Evolutionary conservation across 2,113 vertebrate species (phyloP).

Genomic region (Tachuris rubrigastra): DNA sequence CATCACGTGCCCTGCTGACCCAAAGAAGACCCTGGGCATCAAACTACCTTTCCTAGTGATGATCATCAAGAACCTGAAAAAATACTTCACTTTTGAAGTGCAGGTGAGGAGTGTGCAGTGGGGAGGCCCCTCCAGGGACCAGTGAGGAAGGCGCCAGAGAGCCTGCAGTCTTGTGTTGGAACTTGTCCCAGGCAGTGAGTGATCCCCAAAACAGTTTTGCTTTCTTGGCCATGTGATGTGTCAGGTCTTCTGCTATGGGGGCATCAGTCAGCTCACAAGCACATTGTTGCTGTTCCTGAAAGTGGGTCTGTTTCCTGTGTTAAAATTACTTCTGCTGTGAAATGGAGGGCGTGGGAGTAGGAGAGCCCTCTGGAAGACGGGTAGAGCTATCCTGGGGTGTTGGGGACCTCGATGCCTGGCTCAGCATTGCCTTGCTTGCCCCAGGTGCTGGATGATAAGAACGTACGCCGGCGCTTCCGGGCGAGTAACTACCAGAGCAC

Average conservation of each 20-base stretch:
- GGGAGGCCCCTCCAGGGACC: background rate
- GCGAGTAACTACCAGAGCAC: slow-evolving; percentile 98
- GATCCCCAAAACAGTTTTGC: background rate
- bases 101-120: slow-evolving; percentile 77
- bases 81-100: slow-evolving; percentile 98
- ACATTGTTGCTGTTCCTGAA: background rate
- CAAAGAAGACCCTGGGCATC: slow-evolving; percentile 95
- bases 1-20: slow-evolving; percentile 97
- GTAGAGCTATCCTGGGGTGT: background rate
- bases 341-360: background rate
- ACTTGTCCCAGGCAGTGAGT: background rate
- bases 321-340: background rate
- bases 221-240: background rate
- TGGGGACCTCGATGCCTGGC: accelerated
- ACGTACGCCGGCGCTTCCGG: slow-evolving; percentile 90
- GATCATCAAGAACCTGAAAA: slow-evolving; percentile 98
- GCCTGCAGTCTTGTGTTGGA: background rate
- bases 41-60: slow-evolving; percentile 95
- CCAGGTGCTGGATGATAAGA: slow-evolving; percentile 97
- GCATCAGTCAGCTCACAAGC: background rate
- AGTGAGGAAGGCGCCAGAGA: background rate
- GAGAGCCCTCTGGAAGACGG: background rate
- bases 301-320: background rate
- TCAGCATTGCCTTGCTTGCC: background rate
- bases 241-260: background rate